Base-by-base conservation (phyloP, 2,797 vertebrate species). In the Lacerta viridis region DNA sequence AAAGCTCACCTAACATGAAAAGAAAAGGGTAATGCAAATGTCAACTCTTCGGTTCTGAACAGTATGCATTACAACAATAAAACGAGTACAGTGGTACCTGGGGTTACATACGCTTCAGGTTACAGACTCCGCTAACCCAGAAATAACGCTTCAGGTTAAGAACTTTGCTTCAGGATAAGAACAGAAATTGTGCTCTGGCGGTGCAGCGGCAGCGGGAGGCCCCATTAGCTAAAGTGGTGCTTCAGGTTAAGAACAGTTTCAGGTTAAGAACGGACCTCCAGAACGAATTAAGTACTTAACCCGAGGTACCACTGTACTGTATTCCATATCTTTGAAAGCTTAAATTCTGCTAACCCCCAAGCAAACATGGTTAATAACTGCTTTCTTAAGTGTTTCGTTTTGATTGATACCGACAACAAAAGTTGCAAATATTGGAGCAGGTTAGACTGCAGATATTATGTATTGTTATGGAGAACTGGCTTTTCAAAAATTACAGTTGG, bases 21-120 rank as follows among this genome's bases (percentile, higher is more conserved):
- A 74, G 50, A 72, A 74, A 81, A 87, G 59, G 80, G 59, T 75
- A 80, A 72, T 59, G 66, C 59, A 64, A 83, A 82, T 76, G 50
- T 64, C 39, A 66, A 25, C 59, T 33, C 79, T 66, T n/a, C 8
- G 8, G 50, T 81, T 61, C 69, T 87, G 50, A 66, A 23, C 33
- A 87, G 25, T 83, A 50, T 50, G 33, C 69, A 46, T 55, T 71
- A n/a, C n/a, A 72, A 72, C 27, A 72, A 29, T 72, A 84, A 50
- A 68, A 66, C 2, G 2, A 68, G 23, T 71, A 33, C 33, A 33
- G 33, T 33, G 33, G 33, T 33, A 33, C 33, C 33, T 33, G 33
- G 33, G 33, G 33, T 33, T 33, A 33, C 33, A 33, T 33, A 33
- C 33, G 33, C 33, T 33, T 33, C 33, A 33, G 33, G 33, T 33